Conservation (phyloP, 2,113 vertebrate species). For the Poeciliopsis turrubarensis region DNA sequence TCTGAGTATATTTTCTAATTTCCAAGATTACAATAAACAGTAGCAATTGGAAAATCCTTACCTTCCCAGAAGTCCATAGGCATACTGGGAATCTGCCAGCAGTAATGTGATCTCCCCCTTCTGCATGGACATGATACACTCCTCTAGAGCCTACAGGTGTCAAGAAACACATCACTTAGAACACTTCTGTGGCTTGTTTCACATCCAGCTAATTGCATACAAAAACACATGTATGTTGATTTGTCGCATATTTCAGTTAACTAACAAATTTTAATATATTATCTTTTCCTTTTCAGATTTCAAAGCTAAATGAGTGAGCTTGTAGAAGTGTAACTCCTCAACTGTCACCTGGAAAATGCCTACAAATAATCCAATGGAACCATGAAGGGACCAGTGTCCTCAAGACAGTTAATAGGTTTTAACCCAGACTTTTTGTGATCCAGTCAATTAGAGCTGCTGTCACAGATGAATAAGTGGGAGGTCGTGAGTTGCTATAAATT, state of each 20-base stretch:
- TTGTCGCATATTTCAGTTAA: neutral
- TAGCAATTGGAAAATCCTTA: slow-evolving; percentile 62
- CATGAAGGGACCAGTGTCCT: too few species aligned
- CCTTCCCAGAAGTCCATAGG: slow-evolving; percentile 85
- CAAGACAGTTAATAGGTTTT: too few species aligned
- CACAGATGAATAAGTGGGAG: neutral
- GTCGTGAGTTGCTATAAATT: neutral
- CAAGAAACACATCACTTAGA: slow-evolving; percentile 28
- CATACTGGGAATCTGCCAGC: slow-evolving; percentile 82
- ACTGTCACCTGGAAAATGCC: too few species aligned
- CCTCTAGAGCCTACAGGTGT: slow-evolving; percentile 81
- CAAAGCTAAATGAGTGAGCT: too few species aligned
- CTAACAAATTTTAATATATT: neutral
- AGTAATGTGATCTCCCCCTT: slow-evolving; percentile 82
- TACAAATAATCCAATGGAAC: too few species aligned
- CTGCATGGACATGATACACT: slow-evolving; percentile 84
- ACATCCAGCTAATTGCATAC: slow-evolving; percentile 12
- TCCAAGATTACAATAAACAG: slow-evolving; percentile 1
- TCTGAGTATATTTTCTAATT: slow-evolving; percentile 5
- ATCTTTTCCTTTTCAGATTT: neutral
- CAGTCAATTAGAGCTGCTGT: too few species aligned
- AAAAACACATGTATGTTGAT: neutral
- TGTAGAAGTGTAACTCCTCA: too few species aligned
- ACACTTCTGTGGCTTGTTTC: neutral
- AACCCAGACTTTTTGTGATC: too few species aligned